Evolutionary conservation across 2,113 vertebrate genomes (phyloP).

Genomic region (Theropithecus gelada): DNA sequence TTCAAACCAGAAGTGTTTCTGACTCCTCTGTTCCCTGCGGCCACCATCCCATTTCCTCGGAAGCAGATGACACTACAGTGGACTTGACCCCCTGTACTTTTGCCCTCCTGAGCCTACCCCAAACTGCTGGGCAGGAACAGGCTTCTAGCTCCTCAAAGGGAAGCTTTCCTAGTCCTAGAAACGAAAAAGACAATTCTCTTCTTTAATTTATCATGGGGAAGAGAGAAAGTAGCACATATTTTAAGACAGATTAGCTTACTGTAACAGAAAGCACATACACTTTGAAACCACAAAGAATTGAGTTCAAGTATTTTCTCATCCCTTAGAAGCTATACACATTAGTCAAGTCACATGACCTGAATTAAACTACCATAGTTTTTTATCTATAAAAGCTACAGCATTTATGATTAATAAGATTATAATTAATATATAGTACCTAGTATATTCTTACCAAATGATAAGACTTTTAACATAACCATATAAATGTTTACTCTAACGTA

Average conservation of each 20-base stretch:
- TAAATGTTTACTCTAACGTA: conserved; percentile 7
- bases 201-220: background rate
- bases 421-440: background rate
- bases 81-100: background rate
- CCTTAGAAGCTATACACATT: background rate
- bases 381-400: background rate
- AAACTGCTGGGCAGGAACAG: background rate
- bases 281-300: conserved; percentile 8
- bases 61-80: background rate
- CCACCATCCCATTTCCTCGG: background rate
- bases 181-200: background rate
- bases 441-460: conserved; percentile 10
- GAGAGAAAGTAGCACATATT: background rate
- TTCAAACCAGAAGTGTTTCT: conserved; percentile 18
- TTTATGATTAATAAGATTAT: conserved; percentile 29
- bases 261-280: conserved; percentile 7
- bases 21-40: background rate
- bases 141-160: background rate
- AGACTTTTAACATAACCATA: conserved; percentile 38
- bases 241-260: conserved; percentile 39
- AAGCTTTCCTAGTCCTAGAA: background rate
- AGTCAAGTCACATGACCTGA: conserved; percentile 5
- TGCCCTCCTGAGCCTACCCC: background rate
- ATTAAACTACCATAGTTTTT: conserved; percentile 50
- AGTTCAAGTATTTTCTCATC: conserved; percentile 20